Conservation (phyloP, 2,888 invertebrate genomes). For the Cheiracanthium punctorium region DNA sequence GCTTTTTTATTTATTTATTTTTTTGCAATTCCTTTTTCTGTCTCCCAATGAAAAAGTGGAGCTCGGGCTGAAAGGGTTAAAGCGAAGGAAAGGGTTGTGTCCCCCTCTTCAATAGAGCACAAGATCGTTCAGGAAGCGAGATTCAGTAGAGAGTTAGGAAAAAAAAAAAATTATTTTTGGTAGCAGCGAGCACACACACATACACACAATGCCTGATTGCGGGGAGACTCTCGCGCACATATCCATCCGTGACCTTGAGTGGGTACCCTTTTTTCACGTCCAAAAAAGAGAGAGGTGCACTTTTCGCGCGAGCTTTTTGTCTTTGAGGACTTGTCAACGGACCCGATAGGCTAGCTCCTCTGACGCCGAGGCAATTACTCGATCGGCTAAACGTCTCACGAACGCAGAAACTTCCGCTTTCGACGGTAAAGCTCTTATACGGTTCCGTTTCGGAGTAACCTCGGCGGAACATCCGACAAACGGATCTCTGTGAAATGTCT, state of each 20-base stretch:
- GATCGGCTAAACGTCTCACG: too few species aligned
- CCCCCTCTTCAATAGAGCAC: slow-evolving; percentile 48
- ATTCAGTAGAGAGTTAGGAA: slow-evolving; percentile 18
- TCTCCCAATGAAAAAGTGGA: slow-evolving; percentile 38
- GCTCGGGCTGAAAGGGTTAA: slow-evolving; percentile 69
- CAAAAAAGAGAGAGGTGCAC: slow-evolving; percentile 48
- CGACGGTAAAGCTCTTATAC: too few species aligned
- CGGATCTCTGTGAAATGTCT: too few species aligned
- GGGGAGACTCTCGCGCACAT: slow-evolving; percentile 49
- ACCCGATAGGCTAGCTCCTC: neutral
- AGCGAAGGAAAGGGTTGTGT: slow-evolving; percentile 68
- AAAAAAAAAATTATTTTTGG: slow-evolving; percentile 27
- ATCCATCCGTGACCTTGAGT: slow-evolving; percentile 63
- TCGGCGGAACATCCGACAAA: too few species aligned
- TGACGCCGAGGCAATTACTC: too few species aligned
- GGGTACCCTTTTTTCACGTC: slow-evolving; percentile 50
- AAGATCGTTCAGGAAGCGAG: slow-evolving; percentile 64
- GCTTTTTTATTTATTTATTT: too few species aligned
- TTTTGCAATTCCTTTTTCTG: slow-evolving; percentile 41
- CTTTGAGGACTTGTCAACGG: slow-evolving; percentile 58
- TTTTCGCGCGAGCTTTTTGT: slow-evolving; percentile 54
- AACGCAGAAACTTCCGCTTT: too few species aligned
- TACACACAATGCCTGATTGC: slow-evolving; percentile 44
- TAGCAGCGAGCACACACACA: neutral
- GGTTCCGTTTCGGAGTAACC: too few species aligned